Percentiles rank a stretch among this genome's conserved stretches.
Evolutionary conservation across 2,113 vertebrate species (phyloP).

Genomic region (Aegithalos caudatus): DNA sequence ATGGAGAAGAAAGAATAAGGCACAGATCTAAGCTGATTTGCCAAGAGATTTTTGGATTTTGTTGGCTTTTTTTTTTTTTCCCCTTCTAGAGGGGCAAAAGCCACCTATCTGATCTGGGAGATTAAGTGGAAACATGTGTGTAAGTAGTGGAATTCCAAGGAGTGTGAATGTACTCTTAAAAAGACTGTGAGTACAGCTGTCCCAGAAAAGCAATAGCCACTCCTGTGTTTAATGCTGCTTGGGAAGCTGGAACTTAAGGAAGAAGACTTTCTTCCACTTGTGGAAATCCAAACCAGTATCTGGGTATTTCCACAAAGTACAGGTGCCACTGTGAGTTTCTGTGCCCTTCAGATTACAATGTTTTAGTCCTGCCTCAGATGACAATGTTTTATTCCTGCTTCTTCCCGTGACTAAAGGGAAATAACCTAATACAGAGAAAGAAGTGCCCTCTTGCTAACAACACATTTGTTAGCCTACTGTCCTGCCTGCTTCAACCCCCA

Average conservation of each 20-base stretch:
- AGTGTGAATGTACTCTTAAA: background rate
- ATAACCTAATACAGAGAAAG: background rate
- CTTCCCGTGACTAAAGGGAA: background rate
- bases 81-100: background rate
- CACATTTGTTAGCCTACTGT: background rate
- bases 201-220: background rate
- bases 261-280: background rate
- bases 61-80: too few species aligned
- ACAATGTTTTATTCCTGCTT: background rate
- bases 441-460: background rate
- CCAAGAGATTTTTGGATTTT: background rate
- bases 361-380: background rate
- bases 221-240: background rate
- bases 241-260: background rate
- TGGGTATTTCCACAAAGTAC: background rate
- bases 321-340: background rate
- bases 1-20: background rate
- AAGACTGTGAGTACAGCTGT: background rate
- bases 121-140: background rate
- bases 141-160: background rate
- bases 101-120: background rate
- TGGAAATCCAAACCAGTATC: background rate
- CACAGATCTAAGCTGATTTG: background rate
- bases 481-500: background rate
- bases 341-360: background rate